These are phyloP conservation scores for Exocentrus adspersus DNA, from an alignment of 2,888 invertebrate species.

Conservation along the genomic window DNA sequence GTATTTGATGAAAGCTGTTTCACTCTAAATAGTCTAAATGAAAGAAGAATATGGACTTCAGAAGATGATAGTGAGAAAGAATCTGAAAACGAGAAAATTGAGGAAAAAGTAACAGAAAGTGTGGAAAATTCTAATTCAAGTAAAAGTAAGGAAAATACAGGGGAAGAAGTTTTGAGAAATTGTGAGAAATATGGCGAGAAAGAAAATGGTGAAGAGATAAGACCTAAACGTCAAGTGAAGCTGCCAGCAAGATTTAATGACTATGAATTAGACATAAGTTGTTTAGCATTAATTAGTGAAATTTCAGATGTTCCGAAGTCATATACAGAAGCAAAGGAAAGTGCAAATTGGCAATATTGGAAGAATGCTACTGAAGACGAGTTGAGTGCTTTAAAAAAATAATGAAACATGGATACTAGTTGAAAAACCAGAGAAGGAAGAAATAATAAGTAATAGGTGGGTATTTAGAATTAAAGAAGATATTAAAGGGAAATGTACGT, in stretches of 20 bases:
- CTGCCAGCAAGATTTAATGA: slow-evolving; percentile 27
- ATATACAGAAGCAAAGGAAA: slow-evolving; percentile 26
- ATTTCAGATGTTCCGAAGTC: slow-evolving; percentile 24
- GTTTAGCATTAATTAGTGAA: slow-evolving; percentile 35
- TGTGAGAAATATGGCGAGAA: neutral
- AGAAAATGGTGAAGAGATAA: neutral
- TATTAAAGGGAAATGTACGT: slow-evolving; percentile 25
- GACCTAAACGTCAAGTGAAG: slow-evolving; percentile 26
- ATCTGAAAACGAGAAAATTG: too few species aligned
- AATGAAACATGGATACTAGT: slow-evolving; percentile 32
- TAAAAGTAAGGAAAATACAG: neutral
- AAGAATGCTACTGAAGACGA: slow-evolving; percentile 29
- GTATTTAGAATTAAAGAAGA: slow-evolving; percentile 28
- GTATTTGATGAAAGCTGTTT: slow-evolving; percentile 13
- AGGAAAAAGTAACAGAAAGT: neutral
- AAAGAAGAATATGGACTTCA: too few species aligned
- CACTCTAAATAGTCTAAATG: too few species aligned
- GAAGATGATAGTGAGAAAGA: too few species aligned
- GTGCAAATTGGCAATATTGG: slow-evolving; percentile 29
- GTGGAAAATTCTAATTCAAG: slow-evolving; percentile 3
- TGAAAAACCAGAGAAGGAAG: slow-evolving; percentile 21
- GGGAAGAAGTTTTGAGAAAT: too few species aligned
- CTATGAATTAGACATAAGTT: slow-evolving; percentile 32
- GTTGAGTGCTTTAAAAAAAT: slow-evolving; percentile 26
- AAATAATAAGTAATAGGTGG: slow-evolving; percentile 32